Evolutionary conservation across 2,113 vertebrate species (phyloP).

Genomic region (Bucco capensis): DNA sequence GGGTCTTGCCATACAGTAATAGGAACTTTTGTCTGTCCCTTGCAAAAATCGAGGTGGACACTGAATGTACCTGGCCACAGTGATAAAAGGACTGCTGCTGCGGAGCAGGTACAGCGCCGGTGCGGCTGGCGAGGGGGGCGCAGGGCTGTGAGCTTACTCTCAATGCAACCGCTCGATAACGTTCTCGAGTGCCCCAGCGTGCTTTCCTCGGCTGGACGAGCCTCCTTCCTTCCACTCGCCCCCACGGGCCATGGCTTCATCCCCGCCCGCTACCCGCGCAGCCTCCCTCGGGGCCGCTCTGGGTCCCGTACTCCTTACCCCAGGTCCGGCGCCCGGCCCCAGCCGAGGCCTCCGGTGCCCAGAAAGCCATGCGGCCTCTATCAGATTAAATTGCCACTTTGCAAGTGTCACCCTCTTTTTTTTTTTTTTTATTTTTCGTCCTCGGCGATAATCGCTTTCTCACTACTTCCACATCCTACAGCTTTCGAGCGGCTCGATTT

Average conservation of each 20-base stretch:
- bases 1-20: fast-evolving
- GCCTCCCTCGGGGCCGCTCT: background rate
- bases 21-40: fast-evolving
- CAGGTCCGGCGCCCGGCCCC: background rate
- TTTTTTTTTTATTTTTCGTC: background rate
- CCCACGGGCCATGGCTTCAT: background rate
- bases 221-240: background rate
- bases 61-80: fast-evolving
- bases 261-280: background rate
- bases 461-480: background rate
- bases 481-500: background rate
- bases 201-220: background rate
- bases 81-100: background rate
- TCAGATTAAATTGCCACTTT: background rate
- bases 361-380: background rate
- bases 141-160: background rate
- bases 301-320: background rate
- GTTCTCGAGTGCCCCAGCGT: background rate
- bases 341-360: background rate
- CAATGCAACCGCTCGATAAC: fast-evolving
- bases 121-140: background rate
- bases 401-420: no score
- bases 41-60: no score
- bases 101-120: background rate
- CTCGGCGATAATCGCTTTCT: background rate